Percentiles rank a stretch among this genome's conserved stretches.
Evolutionary conservation across 2,113 vertebrate species (phyloP).

Genomic region (Cynoglossus semilaevis): DNA sequence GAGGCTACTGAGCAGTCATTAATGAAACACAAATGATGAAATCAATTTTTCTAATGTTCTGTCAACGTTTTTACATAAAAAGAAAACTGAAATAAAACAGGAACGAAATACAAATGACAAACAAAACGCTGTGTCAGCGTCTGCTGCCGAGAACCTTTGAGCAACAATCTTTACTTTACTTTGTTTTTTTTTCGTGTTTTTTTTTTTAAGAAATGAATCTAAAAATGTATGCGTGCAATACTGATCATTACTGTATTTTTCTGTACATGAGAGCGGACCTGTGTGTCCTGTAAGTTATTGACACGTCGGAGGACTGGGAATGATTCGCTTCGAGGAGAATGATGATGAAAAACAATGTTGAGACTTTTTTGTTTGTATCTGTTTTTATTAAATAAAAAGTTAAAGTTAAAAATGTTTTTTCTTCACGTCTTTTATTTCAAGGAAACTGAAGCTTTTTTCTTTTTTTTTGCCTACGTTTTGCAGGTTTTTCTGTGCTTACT

Average conservation of each 20-base stretch:
- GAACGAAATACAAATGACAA: neutral
- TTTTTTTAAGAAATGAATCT: constrained; percentile 17
- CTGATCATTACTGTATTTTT: constrained; percentile 42
- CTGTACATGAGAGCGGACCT: neutral
- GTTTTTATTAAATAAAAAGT: constrained; percentile 56
- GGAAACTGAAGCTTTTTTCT: no score
- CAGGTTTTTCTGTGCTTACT: no score
- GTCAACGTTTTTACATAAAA: neutral
- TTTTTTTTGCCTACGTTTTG: neutral
- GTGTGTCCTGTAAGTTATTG: constrained; percentile 46
- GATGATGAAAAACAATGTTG: constrained; percentile 1
- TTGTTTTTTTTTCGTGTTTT: constrained; percentile 10
- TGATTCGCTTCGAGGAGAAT: neutral
- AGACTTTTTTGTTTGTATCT: constrained; percentile 32
- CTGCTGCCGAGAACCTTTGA: neutral
- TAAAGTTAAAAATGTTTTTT: constrained; percentile 9
- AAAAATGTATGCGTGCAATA: constrained; percentile 34
- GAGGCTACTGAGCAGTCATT: constrained; percentile 50
- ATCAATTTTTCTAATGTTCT: neutral
- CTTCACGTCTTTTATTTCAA: no score
- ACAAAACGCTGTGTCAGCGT: neutral
- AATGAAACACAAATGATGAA: neutral
- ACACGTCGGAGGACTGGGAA: constrained; percentile 3
- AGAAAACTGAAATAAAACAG: constrained; percentile 24
- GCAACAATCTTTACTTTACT: constrained; percentile 7